phyloP scores from a whole-genome alignment of 1,140 invertebrate genomes.

The Bombus sibiricus region DNA sequence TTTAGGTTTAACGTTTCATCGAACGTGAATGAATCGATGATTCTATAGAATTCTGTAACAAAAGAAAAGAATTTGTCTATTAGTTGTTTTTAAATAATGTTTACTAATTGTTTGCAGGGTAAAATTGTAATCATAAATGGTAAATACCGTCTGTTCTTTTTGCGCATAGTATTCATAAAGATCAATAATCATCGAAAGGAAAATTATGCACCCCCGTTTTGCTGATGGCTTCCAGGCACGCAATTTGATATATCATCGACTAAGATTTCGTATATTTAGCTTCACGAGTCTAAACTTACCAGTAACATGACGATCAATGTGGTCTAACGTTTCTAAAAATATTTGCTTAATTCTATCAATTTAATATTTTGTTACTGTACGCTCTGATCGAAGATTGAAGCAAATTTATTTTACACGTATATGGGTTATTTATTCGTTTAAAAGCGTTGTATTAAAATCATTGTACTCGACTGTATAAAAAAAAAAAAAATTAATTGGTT shows the following conservation, averaged over 20 bases:
- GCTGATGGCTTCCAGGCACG: neutral
- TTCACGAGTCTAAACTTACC: constrained; percentile 10
- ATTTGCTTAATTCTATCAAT: neutral
- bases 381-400: neutral
- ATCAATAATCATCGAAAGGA: neutral
- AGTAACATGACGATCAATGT: neutral
- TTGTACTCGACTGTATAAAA: neutral
- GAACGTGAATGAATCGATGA: no score
- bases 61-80: no score
- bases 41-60: no score
- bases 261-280: constrained; percentile 18
- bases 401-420: neutral
- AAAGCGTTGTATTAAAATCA: neutral
- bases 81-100: no score
- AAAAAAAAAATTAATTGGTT: neutral
- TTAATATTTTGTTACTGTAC: neutral
- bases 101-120: neutral
- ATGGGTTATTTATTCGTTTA: neutral
- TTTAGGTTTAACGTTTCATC: no score
- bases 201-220: constrained; percentile 5
- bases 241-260: constrained; percentile 14
- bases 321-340: neutral
- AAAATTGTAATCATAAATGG: neutral
- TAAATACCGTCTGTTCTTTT: neutral
- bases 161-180: neutral